Base-by-base conservation (phyloP, 1,140 invertebrate genomes). In the Drosophila dunni region DNA sequence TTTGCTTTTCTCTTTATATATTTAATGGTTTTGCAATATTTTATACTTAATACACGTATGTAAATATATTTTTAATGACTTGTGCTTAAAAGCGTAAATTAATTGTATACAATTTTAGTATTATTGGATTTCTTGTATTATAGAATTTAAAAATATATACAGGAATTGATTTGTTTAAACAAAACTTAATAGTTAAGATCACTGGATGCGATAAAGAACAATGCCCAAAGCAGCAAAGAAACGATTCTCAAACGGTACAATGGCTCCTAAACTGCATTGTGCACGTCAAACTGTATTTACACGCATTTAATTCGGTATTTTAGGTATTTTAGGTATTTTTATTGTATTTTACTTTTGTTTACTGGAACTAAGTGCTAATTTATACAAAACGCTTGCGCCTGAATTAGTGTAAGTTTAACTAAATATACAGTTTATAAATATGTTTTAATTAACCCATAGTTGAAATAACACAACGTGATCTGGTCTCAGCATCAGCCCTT, bases 11-110 rank as follows among this genome's bases (percentile, higher is more conserved):
- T 51, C 42, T 77, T 72, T 82, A 46, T 38, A 46, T 72, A 58
- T 50, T 68, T 60, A 42, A n/a, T 62, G 15, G 42, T 50, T 42
- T 57, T 72, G 70, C 45, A 78, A 79, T 73, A 79, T 66, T 68
- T 78, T 74, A 73, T 63, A 56, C 83, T 86, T 90, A 72, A 72
- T 76, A 58, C 33, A 75, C 67, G 70, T 64, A 86, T 86, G 76
- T 78, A 84, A 60, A 80, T 79, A 72, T 79, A 80, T 79, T 85
- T 89, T 79, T 85, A 89, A 81, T 90, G 85, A 90, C 85, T 90
- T 75, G 85, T 90, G 81, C 79, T 90, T 79, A 70, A 63, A 63
- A 69, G 78, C 77, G 33, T 80, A 80, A 81, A 77, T 81, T 75
- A 81, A 65, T 73, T 79, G 61, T 85, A 69, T 60, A 70, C 36